Conservation (phyloP, 2,888 invertebrate species). For the Morpho deidamia region DNA sequence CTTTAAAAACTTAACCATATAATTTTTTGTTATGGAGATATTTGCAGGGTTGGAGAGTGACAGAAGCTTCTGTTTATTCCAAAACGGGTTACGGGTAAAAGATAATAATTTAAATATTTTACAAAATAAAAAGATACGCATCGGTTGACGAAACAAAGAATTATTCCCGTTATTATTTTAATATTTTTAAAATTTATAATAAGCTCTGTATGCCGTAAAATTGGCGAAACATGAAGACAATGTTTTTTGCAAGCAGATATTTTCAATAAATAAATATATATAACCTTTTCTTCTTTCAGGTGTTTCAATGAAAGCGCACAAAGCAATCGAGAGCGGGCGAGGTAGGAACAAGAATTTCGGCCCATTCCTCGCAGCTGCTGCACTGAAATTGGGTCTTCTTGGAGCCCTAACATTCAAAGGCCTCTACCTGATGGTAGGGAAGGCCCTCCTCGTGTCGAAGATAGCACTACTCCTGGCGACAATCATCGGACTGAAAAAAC, state of each 20-base stretch:
- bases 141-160: no score
- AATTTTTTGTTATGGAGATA: no score
- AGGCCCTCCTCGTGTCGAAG: constrained; percentile 91
- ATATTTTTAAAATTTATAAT: background rate
- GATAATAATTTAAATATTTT: no score
- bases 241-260: background rate
- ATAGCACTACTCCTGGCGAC: constrained; percentile 88
- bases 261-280: background rate
- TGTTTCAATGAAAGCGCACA: constrained; percentile 82
- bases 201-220: no score
- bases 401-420: constrained; percentile 90
- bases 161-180: no score
- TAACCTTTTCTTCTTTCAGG: constrained; percentile 62
- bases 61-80: no score
- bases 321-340: constrained; percentile 80
- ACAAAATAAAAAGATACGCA: no score
- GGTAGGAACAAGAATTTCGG: constrained; percentile 86
- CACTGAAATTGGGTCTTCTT: constrained; percentile 88
- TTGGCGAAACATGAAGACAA: background rate
- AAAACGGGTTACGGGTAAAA: no score
- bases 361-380: constrained; percentile 85
- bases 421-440: constrained; percentile 88
- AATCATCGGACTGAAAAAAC: constrained; percentile 89
- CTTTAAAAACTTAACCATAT: no score
- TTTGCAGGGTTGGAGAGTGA: no score